Evolutionary conservation across 2,888 invertebrate genomes (phyloP), one percentile per base, ranked within the genome.

Genomic region (Agelastica alni): DNA sequence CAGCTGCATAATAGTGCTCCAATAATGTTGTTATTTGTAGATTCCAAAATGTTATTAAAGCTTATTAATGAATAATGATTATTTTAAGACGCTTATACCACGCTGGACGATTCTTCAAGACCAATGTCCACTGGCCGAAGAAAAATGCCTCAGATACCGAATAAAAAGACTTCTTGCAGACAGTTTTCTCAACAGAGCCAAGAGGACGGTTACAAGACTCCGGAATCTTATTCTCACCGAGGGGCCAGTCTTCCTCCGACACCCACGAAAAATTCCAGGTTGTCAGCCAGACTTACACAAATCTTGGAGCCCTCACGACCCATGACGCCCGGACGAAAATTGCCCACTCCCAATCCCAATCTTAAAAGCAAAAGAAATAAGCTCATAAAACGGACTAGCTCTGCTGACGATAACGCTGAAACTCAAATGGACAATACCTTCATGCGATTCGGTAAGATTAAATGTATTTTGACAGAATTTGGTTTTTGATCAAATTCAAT

Each of bases 231-330:
- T 28, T 70, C 71, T 26, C 73, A 70, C 53, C 65, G 77, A 42
- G 78, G 78, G 2, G 77, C 77, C 12, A 77, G 77, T 61, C 70
- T 79, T 44, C 77, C 78, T 14, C 77, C 77, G 2, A 78, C 77
- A 2, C 75, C 77, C 4, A 76, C 77, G 2, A 75, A 75, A 58
- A 73, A 74, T 54, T 72, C 76, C 22, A 77, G 58, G 51, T 34
- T 60, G 14, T 30, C 57, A 13, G 34, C 60, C 5, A 62, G 61
- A 36, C 30, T 62, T 2, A 53, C 47, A 2, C 56, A 56, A 31
- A 17, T 36, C 4, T 32, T 47, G 26, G 30, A 43, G 17, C 51
- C 51, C 3, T 31, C 47, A 3, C 41, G 56, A 36, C 42, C 56
- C 7, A 32, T 46, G 28, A 56, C 56, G 3, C 56, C 56, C 81